These are phyloP conservation scores for Platycnemis pennipes DNA, from an alignment of 2,888 invertebrate species.

Conservation along the genomic window DNA sequence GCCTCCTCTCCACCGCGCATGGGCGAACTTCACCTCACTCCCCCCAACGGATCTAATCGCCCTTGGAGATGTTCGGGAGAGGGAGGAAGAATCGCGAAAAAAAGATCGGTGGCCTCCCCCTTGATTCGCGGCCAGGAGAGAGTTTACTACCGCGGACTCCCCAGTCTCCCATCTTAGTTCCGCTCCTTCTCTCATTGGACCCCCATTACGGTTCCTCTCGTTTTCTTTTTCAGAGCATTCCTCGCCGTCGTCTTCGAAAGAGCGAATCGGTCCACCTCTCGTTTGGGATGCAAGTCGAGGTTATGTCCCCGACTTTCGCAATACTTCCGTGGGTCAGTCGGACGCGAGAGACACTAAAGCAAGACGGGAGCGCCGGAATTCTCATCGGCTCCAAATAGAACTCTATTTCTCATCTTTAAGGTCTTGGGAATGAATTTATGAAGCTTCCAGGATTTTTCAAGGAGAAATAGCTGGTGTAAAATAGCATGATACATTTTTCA, in stretches of 20 bases:
- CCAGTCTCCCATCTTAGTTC: background rate
- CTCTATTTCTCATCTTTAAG: background rate
- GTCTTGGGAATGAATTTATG: background rate
- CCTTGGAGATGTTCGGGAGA: background rate
- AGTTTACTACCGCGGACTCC: slow-evolving; percentile 11
- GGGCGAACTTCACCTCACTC: background rate
- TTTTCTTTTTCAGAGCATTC: background rate
- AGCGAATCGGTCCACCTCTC: background rate
- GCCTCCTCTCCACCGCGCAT: background rate
- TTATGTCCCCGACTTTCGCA: background rate
- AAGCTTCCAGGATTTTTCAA: background rate
- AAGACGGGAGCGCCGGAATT: too few relatives aligned
- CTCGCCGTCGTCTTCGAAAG: background rate
- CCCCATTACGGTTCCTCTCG: background rate
- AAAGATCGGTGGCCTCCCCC: background rate
- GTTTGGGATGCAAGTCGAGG: background rate
- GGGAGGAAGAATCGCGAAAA: background rate
- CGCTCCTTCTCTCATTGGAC: slow-evolving; percentile 2
- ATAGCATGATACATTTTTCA: background rate
- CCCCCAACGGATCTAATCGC: background rate
- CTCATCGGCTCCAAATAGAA: background rate
- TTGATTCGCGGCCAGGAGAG: slow-evolving; percentile 54
- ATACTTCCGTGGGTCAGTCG: too few relatives aligned
- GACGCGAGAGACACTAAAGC: too few relatives aligned
- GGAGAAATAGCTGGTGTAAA: background rate